phyloP scores from a whole-genome alignment of 2,113 vertebrate species.

The Chaetodon trifascialis region DNA sequence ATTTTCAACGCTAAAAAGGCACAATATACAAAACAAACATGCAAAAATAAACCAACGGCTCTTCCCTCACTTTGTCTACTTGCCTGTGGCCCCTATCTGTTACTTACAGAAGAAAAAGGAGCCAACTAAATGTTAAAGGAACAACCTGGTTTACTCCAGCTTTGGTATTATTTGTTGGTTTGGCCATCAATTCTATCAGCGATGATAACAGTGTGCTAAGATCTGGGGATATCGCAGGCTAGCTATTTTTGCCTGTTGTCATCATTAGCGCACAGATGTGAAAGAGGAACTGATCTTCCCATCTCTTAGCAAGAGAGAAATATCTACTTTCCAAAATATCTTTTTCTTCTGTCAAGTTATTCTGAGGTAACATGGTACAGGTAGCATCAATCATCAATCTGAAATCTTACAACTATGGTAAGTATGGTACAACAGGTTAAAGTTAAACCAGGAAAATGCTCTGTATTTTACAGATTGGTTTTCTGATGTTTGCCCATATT shows the following conservation, averaged over 20 bases:
- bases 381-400: not conserved
- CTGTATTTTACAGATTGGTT: not conserved
- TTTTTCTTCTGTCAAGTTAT: not conserved
- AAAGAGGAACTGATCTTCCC: not conserved
- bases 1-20: constrained; percentile 18
- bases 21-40: not conserved
- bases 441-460: too few relatives aligned
- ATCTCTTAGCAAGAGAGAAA: not conserved
- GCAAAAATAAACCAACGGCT: not conserved
- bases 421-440: not conserved
- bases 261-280: not conserved
- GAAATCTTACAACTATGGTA: not conserved
- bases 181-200: not conserved
- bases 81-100: not conserved
- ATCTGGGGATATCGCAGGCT: not conserved
- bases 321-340: not conserved
- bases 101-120: not conserved
- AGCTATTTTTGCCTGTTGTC: not conserved
- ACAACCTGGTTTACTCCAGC: not conserved
- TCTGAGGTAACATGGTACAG: not conserved
- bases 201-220: not conserved
- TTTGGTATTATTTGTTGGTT: not conserved
- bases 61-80: not conserved
- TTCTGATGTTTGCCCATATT: not conserved
- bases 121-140: not conserved